Evolutionary conservation across 2,113 vertebrate genomes (phyloP), one percentile per base, ranked within the genome.

Genomic region (Dasyurus viverrinus): DNA sequence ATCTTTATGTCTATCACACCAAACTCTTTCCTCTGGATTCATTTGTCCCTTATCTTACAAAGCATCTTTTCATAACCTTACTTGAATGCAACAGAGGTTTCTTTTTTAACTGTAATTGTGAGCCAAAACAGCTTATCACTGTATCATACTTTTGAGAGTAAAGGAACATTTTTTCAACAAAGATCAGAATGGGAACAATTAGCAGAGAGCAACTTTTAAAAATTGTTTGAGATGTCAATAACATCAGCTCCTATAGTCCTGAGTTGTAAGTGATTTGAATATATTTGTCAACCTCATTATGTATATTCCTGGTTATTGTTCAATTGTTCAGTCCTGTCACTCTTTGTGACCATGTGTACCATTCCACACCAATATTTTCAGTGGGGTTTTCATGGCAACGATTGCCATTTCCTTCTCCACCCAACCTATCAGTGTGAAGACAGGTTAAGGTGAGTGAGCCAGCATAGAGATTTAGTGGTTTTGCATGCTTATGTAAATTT

Each of bases 21-120:
- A 76, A 6, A 36, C 30, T n/a, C 36, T 4, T 7, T 76, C 36
- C 60, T n/a, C 30, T 19, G 3, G 14, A 1, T 14, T n/a, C 5
- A 76, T 16, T 76, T 76, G n/a, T n/a, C 0, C 30, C n/a, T 2
- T n/a, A 5, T n/a, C 36, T 76, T 76, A n/a, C 36, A 76, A 76
- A n/a, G 5, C 36, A n/a, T 14, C 14, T 76, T 76, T 76, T 76
- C 60, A n/a, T n/a, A 76, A n/a, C 5, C 16, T 76, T 76, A 19
- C 4, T 76, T 19, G 19, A 76, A 19, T 5, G 2, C 2, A 19
- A 76, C n/a, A 0, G 4, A 4, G 36, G 4, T 6, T n/a, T n/a
- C 60, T 76, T 76, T 19, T 19, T n/a, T 76, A 76, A n/a, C 4
- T 36, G 30, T n/a, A n/a, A 76, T n/a, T n/a, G 12, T n/a, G 60